Evolutionary conservation across 2,797 vertebrate species (phyloP).

Genomic region (Tapirus indicus): DNA sequence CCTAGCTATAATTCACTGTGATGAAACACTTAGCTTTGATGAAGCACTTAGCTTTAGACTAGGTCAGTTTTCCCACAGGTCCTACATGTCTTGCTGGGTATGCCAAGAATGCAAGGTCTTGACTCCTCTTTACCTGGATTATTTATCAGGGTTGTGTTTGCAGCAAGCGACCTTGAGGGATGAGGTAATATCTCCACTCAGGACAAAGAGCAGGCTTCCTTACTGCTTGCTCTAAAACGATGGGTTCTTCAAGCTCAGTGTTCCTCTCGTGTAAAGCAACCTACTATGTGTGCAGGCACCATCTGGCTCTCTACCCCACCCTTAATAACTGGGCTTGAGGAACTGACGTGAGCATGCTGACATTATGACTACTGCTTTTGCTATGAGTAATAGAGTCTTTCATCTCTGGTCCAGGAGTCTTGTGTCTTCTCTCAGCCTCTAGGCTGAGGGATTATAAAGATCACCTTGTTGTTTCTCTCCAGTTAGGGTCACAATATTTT

Average conservation of each 20-base stretch:
- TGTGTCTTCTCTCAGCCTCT: neutral
- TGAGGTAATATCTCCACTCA: neutral
- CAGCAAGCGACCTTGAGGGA: neutral
- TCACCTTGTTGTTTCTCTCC: neutral
- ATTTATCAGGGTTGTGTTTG: slow-evolving; percentile 19
- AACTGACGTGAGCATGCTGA: neutral
- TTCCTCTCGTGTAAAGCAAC: neutral
- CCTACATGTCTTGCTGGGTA: neutral
- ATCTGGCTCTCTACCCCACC: neutral
- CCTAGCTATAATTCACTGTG: neutral
- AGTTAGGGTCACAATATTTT: neutral
- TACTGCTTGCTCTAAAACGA: neutral
- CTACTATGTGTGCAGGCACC: no score
- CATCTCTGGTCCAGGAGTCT: neutral
- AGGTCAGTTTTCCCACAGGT: neutral
- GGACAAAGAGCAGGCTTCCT: neutral
- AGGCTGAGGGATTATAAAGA: neutral
- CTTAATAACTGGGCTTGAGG: neutral
- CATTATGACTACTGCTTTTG: neutral
- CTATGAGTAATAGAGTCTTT: neutral
- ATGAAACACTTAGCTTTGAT: neutral
- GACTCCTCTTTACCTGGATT: neutral
- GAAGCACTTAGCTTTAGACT: neutral
- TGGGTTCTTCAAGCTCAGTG: neutral
- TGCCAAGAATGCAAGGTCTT: neutral